Conservation (phyloP, 2,113 vertebrate species). For the Eubucco bourcierii region DNA sequence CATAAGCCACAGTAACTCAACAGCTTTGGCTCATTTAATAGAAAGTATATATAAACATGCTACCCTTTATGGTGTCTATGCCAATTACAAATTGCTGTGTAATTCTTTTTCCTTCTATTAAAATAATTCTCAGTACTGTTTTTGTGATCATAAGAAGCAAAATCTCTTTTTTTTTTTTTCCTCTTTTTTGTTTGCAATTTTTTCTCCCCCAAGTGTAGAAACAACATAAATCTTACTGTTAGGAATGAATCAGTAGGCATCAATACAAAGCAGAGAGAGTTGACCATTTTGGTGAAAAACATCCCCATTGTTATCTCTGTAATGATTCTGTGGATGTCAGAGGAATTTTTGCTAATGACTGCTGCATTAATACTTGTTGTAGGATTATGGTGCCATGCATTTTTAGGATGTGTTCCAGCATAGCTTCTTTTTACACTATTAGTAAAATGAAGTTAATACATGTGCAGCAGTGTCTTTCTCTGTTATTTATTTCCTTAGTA, state of each 20-base stretch:
- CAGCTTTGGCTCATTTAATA: neutral
- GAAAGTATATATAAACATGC: neutral
- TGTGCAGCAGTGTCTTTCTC: neutral
- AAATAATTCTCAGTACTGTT: neutral
- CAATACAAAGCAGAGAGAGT: neutral
- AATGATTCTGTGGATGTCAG: neutral
- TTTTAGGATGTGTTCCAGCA: neutral
- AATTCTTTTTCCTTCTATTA: neutral
- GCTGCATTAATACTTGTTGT: neutral
- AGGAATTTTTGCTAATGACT: neutral
- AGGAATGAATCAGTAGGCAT: neutral
- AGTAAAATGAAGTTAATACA: neutral
- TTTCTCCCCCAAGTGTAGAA: neutral
- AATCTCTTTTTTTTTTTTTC: too few relatives aligned
- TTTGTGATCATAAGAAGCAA: neutral
- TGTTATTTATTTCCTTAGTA: neutral
- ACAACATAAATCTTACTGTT: neutral
- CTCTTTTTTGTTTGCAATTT: too few relatives aligned
- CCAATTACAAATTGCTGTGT: neutral
- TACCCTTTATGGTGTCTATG: neutral
- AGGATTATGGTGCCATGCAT: neutral
- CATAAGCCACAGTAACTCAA: neutral
- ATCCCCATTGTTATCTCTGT: neutral
- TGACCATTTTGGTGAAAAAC: neutral
- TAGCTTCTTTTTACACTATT: neutral